phyloP scores from a whole-genome alignment of 1,140 invertebrate species.

The Copidosoma floridanum region DNA sequence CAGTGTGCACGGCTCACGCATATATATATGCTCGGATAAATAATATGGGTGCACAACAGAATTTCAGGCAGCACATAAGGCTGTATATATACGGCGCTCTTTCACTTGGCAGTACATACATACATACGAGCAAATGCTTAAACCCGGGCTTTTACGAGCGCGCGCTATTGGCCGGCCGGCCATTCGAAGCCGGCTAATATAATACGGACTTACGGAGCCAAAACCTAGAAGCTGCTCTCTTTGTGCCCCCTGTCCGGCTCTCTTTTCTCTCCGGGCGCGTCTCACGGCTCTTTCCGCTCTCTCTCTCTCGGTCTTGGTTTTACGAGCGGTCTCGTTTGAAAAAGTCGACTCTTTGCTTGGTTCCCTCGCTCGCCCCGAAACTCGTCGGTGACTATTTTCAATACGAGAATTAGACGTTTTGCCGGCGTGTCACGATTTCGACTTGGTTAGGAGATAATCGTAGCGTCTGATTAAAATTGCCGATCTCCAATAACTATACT shows the following conservation, averaged over 20 bases:
- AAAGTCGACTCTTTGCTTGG: slow-evolving; percentile 54
- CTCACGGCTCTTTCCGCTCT: not conserved
- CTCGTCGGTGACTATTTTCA: too few species aligned
- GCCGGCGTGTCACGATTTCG: too few species aligned
- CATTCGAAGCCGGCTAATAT: slow-evolving; percentile 53
- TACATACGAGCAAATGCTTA: slow-evolving; percentile 55
- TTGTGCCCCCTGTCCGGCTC: slow-evolving; percentile 1
- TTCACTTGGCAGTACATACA: slow-evolving; percentile 55
- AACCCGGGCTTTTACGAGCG: slow-evolving; percentile 56
- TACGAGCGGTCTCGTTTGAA: slow-evolving; percentile 53
- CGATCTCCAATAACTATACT: too few species aligned
- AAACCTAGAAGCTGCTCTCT: slow-evolving; percentile 48
- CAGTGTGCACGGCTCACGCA: too few species aligned
- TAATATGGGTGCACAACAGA: too few species aligned
- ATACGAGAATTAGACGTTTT: too few species aligned
- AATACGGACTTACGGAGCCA: slow-evolving; percentile 56
- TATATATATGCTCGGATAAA: too few species aligned
- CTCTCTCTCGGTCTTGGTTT: slow-evolving; percentile 40
- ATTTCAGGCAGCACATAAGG: too few species aligned
- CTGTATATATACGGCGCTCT: slow-evolving; percentile 42
- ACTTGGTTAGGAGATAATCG: too few species aligned
- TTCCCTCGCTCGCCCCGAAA: slow-evolving; percentile 42
- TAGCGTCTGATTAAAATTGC: too few species aligned
- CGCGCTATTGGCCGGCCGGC: slow-evolving; percentile 44
- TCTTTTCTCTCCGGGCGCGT: slow-evolving; percentile 23